Base-by-base conservation (phyloP, 2,888 invertebrate species). In the Andrena haemorrhoa region DNA sequence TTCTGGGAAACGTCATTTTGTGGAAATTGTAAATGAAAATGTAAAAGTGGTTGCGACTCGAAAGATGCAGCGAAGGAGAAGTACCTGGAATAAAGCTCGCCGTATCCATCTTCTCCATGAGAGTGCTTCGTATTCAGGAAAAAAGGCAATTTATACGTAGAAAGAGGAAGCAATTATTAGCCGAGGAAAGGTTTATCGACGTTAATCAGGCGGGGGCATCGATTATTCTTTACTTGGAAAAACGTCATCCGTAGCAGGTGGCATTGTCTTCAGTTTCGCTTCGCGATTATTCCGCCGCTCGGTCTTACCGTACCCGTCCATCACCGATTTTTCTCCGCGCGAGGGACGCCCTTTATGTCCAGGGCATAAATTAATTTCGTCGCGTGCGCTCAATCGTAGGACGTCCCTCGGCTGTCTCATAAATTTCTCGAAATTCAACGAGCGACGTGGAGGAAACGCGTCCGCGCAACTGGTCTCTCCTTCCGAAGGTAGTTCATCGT, bases 401-500 rank as follows among this genome's bases (percentile, higher is more conserved):
- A 31, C 65, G 78, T 79, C 58, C 69, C 69, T n/a, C 47, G 47
- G 47, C 68, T 82, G 75, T 72, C 82, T 68, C 83, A 12, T 79
- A 82, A 83, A 83, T 83, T 83, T 53, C 64, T 74, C 74, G 58
- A 71, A 63, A 77, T 82, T 75, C 71, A 68, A 35, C 63, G 31
- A n/a, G 71, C 65, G 33, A 73, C 80, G 47, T 6, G 77, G 74
- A 74, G 82, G 79, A 83, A 82, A 74, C 60, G 64, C 68, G 70
- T 60, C 49, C 64, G 53, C 51, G 75, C 66, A 68, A 35, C 83
- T 66, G 31, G 77, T 60, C 51, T 26, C 72, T 72, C 75, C 69
- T 80, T 73, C 79, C 82, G 82, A 79, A 72, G 69, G 75, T 63
- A 83, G 84, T 88, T 86, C 85, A 89, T 88, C 87, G 86, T 77